Conservation (phyloP, 1,140 invertebrate genomes). For the Atopsyche davidsoni region DNA sequence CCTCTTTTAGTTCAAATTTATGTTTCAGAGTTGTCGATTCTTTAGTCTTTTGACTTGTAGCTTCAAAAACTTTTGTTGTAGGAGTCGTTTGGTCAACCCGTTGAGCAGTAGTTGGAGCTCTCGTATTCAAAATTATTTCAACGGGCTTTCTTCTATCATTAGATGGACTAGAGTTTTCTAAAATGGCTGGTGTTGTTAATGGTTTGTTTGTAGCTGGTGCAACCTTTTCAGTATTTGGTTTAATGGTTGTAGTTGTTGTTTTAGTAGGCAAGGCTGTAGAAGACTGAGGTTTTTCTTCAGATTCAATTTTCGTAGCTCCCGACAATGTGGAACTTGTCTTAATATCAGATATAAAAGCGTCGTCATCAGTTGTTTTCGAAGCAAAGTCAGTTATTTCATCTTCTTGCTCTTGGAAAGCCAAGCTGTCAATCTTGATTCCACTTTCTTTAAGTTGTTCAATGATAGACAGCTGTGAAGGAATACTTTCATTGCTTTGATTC, state of each 20-base stretch:
- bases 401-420: background rate
- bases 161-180: no score
- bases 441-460: no score
- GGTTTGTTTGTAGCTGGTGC: conserved; percentile 30
- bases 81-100: conserved; percentile 15
- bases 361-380: conserved; percentile 13
- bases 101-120: conserved; percentile 25
- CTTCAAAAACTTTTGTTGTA: conserved; percentile 21
- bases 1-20: conserved; percentile 9
- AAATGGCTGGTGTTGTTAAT: no score
- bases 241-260: conserved; percentile 8
- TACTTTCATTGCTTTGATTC: background rate
- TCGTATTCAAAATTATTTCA: conserved; percentile 11
- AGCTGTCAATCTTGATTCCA: no score
- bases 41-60: conserved; percentile 10
- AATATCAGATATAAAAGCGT: background rate
- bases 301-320: background rate
- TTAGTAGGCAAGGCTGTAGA: conserved; percentile 7
- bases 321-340: background rate
- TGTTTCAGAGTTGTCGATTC: conserved; percentile 2
- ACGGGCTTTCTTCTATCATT: no score
- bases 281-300: background rate
- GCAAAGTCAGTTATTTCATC: conserved; percentile 5
- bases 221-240: background rate
- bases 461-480: background rate